Base-by-base conservation (phyloP, 2,113 vertebrate genomes). In the Pitta sordida region DNA sequence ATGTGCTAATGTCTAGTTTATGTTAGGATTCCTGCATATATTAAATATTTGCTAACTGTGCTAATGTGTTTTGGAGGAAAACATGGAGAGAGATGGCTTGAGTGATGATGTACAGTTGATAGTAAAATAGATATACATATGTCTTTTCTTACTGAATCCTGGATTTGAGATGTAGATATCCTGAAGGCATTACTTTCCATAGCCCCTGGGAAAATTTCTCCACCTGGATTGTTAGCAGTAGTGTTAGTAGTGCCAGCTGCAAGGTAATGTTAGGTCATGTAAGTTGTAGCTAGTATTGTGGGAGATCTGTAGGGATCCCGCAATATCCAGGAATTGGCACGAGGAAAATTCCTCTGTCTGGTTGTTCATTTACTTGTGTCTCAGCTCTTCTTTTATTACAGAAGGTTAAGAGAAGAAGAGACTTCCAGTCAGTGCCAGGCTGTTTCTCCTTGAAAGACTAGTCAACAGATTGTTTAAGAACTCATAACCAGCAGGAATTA, bases 11-110 rank as follows among this genome's bases (percentile, higher is more conserved):
- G 34, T 63, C 46, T 94, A 27, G 24, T 80, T 96, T 55, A 55
- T 46, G 15, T 94, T 55, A 91, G 51, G 63, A 87, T 94, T 92
- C 78, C 37, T 91, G 23, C 71, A 23, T 88, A 29, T 80, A 58
- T 92, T 43, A 91, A 77, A 51, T 86, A 65, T 15, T 83, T 91
- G 30, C 16, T 80, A 83, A 73, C 55, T 79, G 29, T 19, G 13
- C 34, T 58, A 56, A 21, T 30, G 48, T 27, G 8, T 46, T 73
- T 76, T 46, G 9, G 32, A 55, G 37, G 16, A 1, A 46, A 29
- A 81, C n/a, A 13, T 43, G 14, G 44, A 60, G 65, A 48, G 62
- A 82, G 41, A 22, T 79, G 51, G 19, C 70, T 85, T 80, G 46
- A 65, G 23, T 75, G 52, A 86, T 52, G 18, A n/a, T 67, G 44